Evolutionary conservation across 2,888 invertebrate species (phyloP), one percentile per base, ranked within the genome.

Genomic region (Ectemnius continuus): DNA sequence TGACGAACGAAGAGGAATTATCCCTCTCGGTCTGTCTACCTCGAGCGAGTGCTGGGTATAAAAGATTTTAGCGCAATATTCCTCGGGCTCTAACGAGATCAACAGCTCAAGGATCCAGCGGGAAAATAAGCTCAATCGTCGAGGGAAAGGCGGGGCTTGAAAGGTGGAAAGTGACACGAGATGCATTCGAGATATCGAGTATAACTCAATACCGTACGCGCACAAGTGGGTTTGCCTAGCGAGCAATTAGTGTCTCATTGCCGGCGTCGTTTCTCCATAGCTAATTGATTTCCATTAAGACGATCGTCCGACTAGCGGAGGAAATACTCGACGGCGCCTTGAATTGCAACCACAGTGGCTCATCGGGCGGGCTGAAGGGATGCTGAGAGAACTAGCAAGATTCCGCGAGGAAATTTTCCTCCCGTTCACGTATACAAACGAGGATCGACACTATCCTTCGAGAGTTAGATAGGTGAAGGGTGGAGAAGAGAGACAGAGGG

Each of bases 381-480:
- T 63, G 36, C 20, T 16, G 16, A 23, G 66, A 74, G 67, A 70
- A 36, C 61, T 45, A 60, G 16, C 13, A 64, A 14, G 57, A 60
- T 61, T 58, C 67, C 73, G 28, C 59, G 18, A 36, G 45, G 26
- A 73, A 79, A 73, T 81, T 76, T 82, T 61, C 73, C 69, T 73
- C 57, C 68, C 60, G 70, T 74, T 74, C 76, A 72, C 80, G 82
- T 82, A 66, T 81, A 79, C 70, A 76, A 70, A 67, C 67, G 73
- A 71, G 65, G 67, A 83, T 80, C 81, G 76, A 78, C 80, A 73
- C 78, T 67, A 75, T 82, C 74, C 73, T 74, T 69, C 66, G 63
- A 11, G 11, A 36, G 36, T 6, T 8, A 36, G 36, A 6, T 36
- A 36, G 36, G 11, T 36, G 11, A 36, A 36, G 36, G 6, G 8